phyloP scores from a whole-genome alignment of 2,888 invertebrate species.

The Noctua pronuba region DNA sequence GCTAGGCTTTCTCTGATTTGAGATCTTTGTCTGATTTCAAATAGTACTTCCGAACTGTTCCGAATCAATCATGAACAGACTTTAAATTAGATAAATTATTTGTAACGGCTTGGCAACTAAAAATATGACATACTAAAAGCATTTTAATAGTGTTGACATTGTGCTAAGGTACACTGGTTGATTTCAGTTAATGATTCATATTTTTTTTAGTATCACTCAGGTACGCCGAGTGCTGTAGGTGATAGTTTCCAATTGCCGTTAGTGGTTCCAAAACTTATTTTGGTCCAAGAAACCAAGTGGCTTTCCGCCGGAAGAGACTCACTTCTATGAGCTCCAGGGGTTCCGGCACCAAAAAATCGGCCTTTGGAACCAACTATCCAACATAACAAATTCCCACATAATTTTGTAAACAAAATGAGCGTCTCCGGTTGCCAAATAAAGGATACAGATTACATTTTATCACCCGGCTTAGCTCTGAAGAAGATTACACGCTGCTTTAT shows the following conservation, averaged over 20 bases:
- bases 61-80: no score
- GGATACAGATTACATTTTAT: constrained; percentile 48
- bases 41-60: no score
- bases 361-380: neutral
- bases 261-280: neutral
- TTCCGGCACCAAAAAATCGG: neutral
- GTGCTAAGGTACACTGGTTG: no score
- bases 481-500: constrained; percentile 37
- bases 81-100: no score
- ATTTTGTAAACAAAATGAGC: constrained; percentile 16
- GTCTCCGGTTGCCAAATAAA: constrained; percentile 36
- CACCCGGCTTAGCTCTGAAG: constrained; percentile 22
- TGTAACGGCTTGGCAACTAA: no score
- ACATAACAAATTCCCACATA: neutral
- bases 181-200: no score
- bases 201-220: no score
- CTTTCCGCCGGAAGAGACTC: neutral
- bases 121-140: no score
- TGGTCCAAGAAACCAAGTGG: neutral
- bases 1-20: no score
- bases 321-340: neutral
- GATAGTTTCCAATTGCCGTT: neutral
- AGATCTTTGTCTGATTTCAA: no score
- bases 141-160: no score
- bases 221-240: no score